Conservation (phyloP, 2,888 invertebrate species). For the Pachliopta kotzebuea region DNA sequence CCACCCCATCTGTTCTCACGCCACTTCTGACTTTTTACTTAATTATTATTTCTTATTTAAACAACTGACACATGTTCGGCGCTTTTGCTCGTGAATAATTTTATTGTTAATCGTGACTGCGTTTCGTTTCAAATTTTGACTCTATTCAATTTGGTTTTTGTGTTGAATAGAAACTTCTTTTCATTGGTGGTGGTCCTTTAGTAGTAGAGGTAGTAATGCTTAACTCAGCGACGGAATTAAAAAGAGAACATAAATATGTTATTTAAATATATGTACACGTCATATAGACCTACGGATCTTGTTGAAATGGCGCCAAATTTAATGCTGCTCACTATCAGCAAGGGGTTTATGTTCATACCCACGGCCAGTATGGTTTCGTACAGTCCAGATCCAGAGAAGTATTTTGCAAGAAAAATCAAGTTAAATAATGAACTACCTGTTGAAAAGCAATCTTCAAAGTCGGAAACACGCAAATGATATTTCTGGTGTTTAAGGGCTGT, state of each 20-base stretch:
- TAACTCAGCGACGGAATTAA: not conserved
- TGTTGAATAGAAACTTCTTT: constrained; percentile 4
- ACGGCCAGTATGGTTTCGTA: too few relatives aligned
- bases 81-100: constrained; percentile 45
- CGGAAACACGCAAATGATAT: too few relatives aligned
- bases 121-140: constrained; percentile 46
- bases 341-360: too few relatives aligned
- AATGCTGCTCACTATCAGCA: too few relatives aligned
- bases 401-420: too few relatives aligned
- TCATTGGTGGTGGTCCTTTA: constrained; percentile 18
- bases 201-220: not conserved
- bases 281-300: too few relatives aligned
- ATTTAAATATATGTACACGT: too few relatives aligned
- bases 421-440: too few relatives aligned
- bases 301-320: too few relatives aligned
- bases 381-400: too few relatives aligned
- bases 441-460: too few relatives aligned
- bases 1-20: constrained; percentile 75
- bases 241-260: not conserved
- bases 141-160: constrained; percentile 30
- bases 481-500: too few relatives aligned
- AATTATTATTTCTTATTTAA: constrained; percentile 71
- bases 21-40: constrained; percentile 61
- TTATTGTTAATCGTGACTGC: constrained; percentile 49
- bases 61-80: constrained; percentile 56